Percentiles rank a stretch among this genome's conserved stretches.
Evolutionary conservation across 2,113 vertebrate genomes (phyloP).

Genomic region (Callithrix jacchus): DNA sequence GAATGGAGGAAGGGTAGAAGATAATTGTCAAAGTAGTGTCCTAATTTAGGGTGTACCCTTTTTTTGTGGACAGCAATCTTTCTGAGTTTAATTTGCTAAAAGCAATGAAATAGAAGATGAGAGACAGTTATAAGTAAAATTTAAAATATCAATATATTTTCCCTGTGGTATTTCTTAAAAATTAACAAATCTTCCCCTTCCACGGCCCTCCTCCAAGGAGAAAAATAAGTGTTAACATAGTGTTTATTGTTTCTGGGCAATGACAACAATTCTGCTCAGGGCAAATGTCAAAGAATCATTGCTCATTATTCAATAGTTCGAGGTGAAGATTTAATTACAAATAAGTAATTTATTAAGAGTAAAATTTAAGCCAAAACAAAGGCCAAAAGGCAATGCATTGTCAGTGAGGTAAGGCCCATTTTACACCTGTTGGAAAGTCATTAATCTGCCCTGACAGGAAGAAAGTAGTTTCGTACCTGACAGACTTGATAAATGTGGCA

Average conservation of each 20-base stretch:
- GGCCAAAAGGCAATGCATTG: background rate
- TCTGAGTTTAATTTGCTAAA: background rate
- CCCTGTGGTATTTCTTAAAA: background rate
- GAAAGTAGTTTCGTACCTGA: slow-evolving; percentile 67
- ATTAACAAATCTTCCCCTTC: background rate
- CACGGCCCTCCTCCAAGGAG: background rate
- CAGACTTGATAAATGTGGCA: slow-evolving; percentile 67
- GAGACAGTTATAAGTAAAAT: background rate
- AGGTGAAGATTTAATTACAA: slow-evolving; percentile 53
- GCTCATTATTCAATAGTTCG: background rate
- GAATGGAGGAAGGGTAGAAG: background rate
- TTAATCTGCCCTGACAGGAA: slow-evolving; percentile 68
- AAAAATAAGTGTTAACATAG: background rate
- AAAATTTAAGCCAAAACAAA: slow-evolving; percentile 40
- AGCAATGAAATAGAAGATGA: background rate
- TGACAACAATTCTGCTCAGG: background rate
- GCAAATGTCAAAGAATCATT: background rate
- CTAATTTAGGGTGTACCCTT: background rate
- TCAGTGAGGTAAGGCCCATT: slow-evolving; percentile 17
- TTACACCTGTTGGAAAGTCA: slow-evolving; percentile 65
- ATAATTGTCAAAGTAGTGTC: background rate
- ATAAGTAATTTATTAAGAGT: slow-evolving; percentile 31
- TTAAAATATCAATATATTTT: background rate
- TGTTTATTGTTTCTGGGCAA: background rate
- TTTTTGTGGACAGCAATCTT: background rate